Base-by-base conservation (phyloP, 2,888 invertebrate genomes). In the Hemaris fuciformis region DNA sequence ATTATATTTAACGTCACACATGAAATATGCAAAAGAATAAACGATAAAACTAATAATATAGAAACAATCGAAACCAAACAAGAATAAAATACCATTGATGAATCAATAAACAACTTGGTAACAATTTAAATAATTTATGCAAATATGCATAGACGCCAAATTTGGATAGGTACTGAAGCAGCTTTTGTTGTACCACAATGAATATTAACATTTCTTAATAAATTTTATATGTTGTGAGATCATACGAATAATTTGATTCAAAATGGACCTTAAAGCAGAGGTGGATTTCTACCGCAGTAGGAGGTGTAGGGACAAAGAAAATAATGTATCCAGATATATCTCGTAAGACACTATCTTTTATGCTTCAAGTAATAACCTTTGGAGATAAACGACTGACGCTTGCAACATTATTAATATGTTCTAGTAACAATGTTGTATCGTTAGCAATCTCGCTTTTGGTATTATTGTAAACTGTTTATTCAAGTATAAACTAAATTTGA, bases 91-190 rank as follows among this genome's bases (percentile, higher is more conserved):
- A 27, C 53, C 53, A 31, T 53, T 31, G 53, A 53, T 53, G 53
- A 53, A 31, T 53, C 53, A 27, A 53, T 53, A 53, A 48, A 53
- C 18, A 27, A 5, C 53, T 41, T 46, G 25, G 34, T 25, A 25
- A 41, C 41, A 18, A 60, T 61, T 64, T 62, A 58, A 64, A 70
- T 67, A 70, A 65, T 46, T 65, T 71, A 71, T 69, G 68, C 62
- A 62, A 67, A 69, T 63, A 61, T 64, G 23, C 23, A 41, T 42
- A 61, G 27, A 57, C 34, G 27, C 57, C 61, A 43, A 34, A 56
- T 61, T 56, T 42, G 56, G 61, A 23, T 31, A 22, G 61, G 56
- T 27, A 42, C 57, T 57, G 43, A 31, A 43, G 27, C 43, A 57
- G 22, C 61, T 57, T 60, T 56, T 60, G 27, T 57, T 38, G 27